phyloP scores from a whole-genome alignment of 2,888 invertebrate species.

The Apotomis capreana region DNA sequence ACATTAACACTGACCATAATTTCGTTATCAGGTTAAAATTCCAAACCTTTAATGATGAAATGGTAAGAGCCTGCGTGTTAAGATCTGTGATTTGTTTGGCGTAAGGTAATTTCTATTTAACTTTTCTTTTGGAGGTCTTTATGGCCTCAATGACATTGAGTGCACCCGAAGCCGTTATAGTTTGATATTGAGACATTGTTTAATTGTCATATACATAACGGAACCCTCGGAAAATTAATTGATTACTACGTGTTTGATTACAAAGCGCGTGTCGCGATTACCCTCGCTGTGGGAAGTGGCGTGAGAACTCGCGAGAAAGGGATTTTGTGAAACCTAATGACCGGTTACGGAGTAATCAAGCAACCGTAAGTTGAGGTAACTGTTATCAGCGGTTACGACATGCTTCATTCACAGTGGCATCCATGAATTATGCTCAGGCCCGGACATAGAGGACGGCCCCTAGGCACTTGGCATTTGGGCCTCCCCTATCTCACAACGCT shows the following conservation, averaged over 20 bases:
- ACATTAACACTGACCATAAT: too few relatives aligned
- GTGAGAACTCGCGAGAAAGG: slow-evolving; percentile 38
- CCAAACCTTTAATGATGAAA: too few relatives aligned
- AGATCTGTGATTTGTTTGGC: too few relatives aligned
- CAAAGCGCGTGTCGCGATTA: slow-evolving; percentile 16
- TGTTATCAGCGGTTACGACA: slow-evolving; percentile 31
- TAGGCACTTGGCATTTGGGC: too few relatives aligned
- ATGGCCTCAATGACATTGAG: too few relatives aligned
- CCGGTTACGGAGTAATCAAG: slow-evolving; percentile 28
- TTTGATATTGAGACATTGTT: neutral
- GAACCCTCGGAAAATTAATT: slow-evolving; percentile 7
- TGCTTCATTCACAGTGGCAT: neutral
- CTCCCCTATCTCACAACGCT: too few relatives aligned
- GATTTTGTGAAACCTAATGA: slow-evolving; percentile 37
- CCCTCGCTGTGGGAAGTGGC: slow-evolving; percentile 21
- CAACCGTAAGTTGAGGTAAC: slow-evolving; percentile 33
- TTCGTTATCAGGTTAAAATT: too few relatives aligned
- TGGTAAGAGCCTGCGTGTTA: too few relatives aligned
- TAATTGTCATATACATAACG: neutral
- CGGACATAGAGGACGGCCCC: too few relatives aligned
- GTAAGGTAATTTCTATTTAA: too few relatives aligned
- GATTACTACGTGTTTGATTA: neutral
- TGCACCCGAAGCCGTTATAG: neutral
- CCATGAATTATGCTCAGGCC: too few relatives aligned
- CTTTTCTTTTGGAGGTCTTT: too few relatives aligned